Evolutionary conservation across 2,888 invertebrate genomes (phyloP).

Genomic region (Tortricodes alternella): DNA sequence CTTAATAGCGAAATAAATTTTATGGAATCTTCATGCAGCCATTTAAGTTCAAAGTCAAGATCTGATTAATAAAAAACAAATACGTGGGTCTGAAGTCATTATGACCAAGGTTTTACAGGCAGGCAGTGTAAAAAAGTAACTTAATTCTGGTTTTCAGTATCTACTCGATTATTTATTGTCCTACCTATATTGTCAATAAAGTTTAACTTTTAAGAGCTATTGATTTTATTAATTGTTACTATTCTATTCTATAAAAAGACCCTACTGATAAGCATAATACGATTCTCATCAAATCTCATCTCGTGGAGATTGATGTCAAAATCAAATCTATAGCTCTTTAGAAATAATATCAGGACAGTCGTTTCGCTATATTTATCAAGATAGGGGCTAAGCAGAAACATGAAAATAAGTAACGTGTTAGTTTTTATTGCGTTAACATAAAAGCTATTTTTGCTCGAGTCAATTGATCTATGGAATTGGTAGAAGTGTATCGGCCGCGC

Average conservation of each 20-base stretch:
- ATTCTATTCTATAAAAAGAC: not conserved
- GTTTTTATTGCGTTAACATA: too few relatives aligned
- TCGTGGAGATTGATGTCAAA: constrained; percentile 1
- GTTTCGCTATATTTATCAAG: constrained; percentile 18
- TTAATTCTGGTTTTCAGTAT: too few relatives aligned
- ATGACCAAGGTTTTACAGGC: not conserved
- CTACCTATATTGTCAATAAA: too few relatives aligned
- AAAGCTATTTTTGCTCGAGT: too few relatives aligned
- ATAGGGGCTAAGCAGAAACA: too few relatives aligned
- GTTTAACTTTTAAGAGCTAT: too few relatives aligned
- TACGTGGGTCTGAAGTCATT: not conserved
- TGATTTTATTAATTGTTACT: too few relatives aligned
- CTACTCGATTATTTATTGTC: too few relatives aligned
- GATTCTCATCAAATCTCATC: not conserved
- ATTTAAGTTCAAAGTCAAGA: not conserved
- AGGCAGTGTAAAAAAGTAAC: too few relatives aligned
- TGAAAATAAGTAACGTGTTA: too few relatives aligned
- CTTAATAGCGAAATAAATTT: not conserved
- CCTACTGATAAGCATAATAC: not conserved
- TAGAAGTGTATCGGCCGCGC: constrained; percentile 59
- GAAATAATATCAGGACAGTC: constrained; percentile 2
- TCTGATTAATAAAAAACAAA: not conserved
- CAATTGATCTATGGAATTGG: too few relatives aligned
- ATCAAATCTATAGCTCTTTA: not conserved
- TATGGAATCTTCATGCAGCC: not conserved